phyloP scores from a whole-genome alignment of 2,113 vertebrate genomes.

The Elephantulus edwardii region DNA sequence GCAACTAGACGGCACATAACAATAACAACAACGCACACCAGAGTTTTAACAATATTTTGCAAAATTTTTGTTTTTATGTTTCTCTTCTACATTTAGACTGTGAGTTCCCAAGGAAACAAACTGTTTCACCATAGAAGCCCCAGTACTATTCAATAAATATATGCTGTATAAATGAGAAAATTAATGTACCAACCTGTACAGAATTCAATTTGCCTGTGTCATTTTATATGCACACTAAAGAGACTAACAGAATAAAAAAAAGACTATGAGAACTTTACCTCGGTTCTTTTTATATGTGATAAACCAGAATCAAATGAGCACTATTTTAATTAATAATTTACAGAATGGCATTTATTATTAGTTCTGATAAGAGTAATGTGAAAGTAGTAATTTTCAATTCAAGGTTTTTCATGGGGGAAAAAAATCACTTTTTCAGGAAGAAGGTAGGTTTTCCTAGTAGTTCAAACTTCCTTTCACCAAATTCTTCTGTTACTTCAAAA shows the following conservation, averaged over 20 bases:
- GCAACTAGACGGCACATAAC: too few relatives aligned
- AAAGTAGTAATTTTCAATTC: constrained; percentile 67
- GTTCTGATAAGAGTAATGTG: constrained; percentile 44
- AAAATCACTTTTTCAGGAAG: constrained; percentile 66
- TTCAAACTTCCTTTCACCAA: constrained; percentile 49
- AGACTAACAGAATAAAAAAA: constrained; percentile 54
- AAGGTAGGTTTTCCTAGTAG: constrained; percentile 30
- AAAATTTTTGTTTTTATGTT: background rate
- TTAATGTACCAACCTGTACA: background rate
- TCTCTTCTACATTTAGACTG: constrained; percentile 18
- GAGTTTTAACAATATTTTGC: background rate
- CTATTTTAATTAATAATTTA: constrained; percentile 67
- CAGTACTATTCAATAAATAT: constrained; percentile 46
- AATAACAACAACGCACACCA: too few relatives aligned
- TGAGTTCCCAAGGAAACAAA: constrained; percentile 54
- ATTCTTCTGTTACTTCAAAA: constrained; percentile 52
- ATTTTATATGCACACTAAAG: background rate
- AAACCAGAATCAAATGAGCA: constrained; percentile 35
- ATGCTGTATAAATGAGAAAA: constrained; percentile 35
- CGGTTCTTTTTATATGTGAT: constrained; percentile 21
- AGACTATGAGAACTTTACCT: constrained; percentile 22
- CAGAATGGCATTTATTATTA: constrained; percentile 62
- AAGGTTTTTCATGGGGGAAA: constrained; percentile 11
- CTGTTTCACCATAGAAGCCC: constrained; percentile 26
- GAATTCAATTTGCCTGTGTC: constrained; percentile 41